phyloP scores from a whole-genome alignment of 2,888 invertebrate genomes.

The Rhogogaster chlorosoma region DNA sequence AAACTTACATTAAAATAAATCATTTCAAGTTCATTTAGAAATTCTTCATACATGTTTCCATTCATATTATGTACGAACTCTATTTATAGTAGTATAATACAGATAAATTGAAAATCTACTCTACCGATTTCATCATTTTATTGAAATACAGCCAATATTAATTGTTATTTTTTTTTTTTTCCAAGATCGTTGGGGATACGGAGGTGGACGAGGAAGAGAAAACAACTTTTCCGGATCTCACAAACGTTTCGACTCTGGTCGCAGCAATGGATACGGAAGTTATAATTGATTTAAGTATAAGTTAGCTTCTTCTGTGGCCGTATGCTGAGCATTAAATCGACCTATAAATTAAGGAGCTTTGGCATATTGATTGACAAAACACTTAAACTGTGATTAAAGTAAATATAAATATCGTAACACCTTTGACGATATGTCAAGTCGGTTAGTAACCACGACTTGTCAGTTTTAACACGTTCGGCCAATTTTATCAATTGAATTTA shows the following conservation, averaged over 20 bases:
- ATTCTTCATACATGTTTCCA: background rate
- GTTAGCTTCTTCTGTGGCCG: slow-evolving; percentile 29
- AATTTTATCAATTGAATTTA: slow-evolving; percentile 21
- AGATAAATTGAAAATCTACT: background rate
- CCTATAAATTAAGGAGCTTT: slow-evolving; percentile 28
- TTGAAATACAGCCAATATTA: background rate
- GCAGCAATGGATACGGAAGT: slow-evolving; percentile 66
- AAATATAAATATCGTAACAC: slow-evolving; percentile 10
- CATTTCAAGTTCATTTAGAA: background rate
- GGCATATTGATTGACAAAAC: slow-evolving; percentile 39
- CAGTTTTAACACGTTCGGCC: slow-evolving; percentile 40
- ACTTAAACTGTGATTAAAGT: slow-evolving; percentile 37
- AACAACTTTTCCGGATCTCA: slow-evolving; percentile 68
- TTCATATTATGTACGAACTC: background rate
- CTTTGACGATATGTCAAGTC: slow-evolving; percentile 15
- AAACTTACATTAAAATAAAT: background rate
- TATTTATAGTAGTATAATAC: background rate
- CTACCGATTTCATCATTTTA: background rate
- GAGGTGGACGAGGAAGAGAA: slow-evolving; percentile 68
- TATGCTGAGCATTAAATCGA: slow-evolving; percentile 41
- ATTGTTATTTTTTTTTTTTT: slow-evolving; percentile 54
- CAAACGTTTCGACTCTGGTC: slow-evolving; percentile 69
- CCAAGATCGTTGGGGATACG: slow-evolving; percentile 73
- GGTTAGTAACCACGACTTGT: slow-evolving; percentile 42
- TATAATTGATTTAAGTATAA: slow-evolving; percentile 63